Evolutionary conservation across 2,797 vertebrate species (phyloP).

Genomic region (Rhynchotus rufescens): DNA sequence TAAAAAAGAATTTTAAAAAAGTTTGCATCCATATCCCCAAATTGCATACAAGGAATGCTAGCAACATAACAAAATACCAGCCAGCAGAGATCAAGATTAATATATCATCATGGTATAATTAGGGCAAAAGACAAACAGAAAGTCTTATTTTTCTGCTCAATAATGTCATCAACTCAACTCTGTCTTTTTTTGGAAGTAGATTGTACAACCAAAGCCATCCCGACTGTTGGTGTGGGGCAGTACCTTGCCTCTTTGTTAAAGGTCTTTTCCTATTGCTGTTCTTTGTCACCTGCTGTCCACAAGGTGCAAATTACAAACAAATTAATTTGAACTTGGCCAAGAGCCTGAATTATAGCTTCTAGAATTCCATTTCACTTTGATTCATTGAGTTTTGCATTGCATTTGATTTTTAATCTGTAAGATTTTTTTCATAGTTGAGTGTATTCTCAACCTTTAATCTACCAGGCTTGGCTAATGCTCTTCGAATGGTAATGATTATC

Average conservation of each 20-base stretch:
- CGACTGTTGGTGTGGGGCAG: not conserved
- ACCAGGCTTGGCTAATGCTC: not conserved
- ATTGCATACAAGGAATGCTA: not conserved
- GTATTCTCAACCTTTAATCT: conserved; percentile 4
- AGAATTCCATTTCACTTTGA: not conserved
- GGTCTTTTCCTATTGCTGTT: not conserved
- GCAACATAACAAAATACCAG: not conserved
- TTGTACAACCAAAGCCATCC: not conserved
- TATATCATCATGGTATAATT: not conserved
- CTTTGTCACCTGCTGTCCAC: not conserved
- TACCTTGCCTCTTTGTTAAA: not conserved
- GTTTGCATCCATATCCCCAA: not conserved
- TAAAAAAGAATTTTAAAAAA: conserved; percentile 4
- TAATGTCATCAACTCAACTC: not conserved
- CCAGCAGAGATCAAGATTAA: not conserved
- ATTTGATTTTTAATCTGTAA: conserved; percentile 14
- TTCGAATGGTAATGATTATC: conserved; percentile 33
- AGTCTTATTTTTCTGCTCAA: not conserved
- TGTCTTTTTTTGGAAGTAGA: not conserved
- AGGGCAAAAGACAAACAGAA: not conserved
- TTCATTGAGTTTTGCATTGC: not conserved
- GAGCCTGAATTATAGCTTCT: not conserved
- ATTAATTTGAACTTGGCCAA: not conserved
- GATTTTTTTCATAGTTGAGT: not conserved
- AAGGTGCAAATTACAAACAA: not conserved